Percentiles rank a stretch among this genome's conserved stretches.
Conservation (phyloP, 2,888 invertebrate species). For the Sicus ferrugineus region DNA sequence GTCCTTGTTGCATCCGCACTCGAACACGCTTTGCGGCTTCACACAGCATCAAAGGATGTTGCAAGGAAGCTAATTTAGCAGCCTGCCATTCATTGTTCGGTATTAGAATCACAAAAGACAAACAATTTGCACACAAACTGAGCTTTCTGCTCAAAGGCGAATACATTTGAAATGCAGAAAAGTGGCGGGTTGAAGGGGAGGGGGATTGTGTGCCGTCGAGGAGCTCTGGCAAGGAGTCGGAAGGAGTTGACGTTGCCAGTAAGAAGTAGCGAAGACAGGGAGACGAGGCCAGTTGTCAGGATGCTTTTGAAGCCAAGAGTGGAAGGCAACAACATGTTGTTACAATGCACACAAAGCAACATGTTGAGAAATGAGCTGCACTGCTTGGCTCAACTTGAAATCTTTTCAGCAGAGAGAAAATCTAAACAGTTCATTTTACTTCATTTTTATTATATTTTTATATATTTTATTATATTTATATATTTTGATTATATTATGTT, state of each 20-base stretch:
- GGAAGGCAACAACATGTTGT: background rate
- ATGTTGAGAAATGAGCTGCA: background rate
- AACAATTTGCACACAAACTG: slow-evolving; percentile 14
- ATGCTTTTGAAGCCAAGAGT: background rate
- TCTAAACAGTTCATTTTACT: background rate
- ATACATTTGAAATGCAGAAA: background rate
- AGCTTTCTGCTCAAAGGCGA: slow-evolving; percentile 12
- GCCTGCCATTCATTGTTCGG: slow-evolving; percentile 13
- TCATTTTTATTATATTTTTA: background rate
- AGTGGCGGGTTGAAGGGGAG: background rate
- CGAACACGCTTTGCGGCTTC: slow-evolving; percentile 23
- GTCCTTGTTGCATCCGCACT: background rate
- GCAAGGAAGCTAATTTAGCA: slow-evolving; percentile 24
- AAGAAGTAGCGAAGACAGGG: background rate
- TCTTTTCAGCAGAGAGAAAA: background rate
- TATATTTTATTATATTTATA: too few species aligned
- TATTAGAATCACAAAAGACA: slow-evolving; percentile 28
- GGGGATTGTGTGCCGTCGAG: background rate
- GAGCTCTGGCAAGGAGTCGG: background rate
- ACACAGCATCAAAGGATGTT: slow-evolving; percentile 11
- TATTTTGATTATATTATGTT: too few species aligned
- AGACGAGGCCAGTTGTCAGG: background rate
- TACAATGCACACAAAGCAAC: background rate
- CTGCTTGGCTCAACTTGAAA: background rate
- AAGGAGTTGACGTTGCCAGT: background rate